These are phyloP conservation scores for Chelon labrosus DNA, from an alignment of 2,797 vertebrate species.

Conservation along the genomic window DNA sequence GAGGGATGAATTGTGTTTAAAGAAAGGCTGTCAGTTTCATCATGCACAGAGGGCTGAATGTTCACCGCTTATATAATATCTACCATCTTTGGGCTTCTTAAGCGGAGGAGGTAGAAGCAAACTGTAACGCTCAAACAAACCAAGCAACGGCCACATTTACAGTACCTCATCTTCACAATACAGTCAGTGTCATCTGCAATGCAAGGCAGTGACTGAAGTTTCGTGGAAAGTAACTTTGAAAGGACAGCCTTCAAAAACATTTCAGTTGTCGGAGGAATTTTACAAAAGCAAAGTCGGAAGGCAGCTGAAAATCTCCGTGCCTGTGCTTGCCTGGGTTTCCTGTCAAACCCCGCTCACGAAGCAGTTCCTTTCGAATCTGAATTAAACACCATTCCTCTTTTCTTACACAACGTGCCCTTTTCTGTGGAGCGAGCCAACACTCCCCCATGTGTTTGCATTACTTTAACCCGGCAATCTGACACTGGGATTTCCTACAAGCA, in stretches of 20 bases:
- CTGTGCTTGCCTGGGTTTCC: not conserved
- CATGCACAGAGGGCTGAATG: conserved; percentile 40
- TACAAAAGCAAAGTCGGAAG: conserved; percentile 9
- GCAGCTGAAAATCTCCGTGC: conserved; percentile 5
- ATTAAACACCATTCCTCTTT: conserved; percentile 34
- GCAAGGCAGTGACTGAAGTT: not conserved
- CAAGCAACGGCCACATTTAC: conserved; percentile 27
- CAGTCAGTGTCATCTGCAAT: not conserved
- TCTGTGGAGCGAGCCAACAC: conserved; percentile 58
- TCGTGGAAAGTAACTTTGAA: not conserved
- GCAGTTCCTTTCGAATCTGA: conserved; percentile 28
- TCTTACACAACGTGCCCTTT: conserved; percentile 57
- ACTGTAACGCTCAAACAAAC: conserved; percentile 40
- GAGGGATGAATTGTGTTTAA: conserved; percentile 25
- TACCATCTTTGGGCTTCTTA: conserved; percentile 49
- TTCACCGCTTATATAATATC: conserved; percentile 64
- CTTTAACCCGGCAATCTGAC: conserved; percentile 76
- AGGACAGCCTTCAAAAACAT: not conserved
- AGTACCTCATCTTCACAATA: conserved; percentile 1
- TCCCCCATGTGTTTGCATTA: conserved; percentile 64
- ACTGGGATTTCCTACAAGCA: conserved; percentile 77
- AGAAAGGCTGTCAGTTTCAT: conserved; percentile 46
- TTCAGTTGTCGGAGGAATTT: too few relatives aligned
- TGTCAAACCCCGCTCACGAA: conserved; percentile 7
- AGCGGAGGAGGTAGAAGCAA: conserved; percentile 53